Conservation (phyloP, 2,797 vertebrate species). For the Agapornis canus region DNA sequence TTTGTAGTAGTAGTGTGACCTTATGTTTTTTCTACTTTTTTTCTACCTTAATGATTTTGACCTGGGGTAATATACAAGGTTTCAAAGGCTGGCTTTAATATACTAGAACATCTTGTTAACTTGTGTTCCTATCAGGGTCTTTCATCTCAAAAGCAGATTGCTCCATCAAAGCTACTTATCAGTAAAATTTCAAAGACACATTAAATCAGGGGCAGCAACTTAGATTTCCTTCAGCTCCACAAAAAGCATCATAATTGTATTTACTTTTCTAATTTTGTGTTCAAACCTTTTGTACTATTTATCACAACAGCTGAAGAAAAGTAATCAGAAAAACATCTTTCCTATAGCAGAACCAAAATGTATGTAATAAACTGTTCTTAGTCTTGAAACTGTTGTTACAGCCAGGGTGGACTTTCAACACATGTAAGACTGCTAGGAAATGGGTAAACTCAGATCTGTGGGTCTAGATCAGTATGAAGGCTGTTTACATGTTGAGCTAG, state of each 20-base stretch:
- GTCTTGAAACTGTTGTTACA: not conserved
- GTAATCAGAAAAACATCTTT: not conserved
- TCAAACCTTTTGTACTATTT: not conserved
- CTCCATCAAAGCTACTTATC: not conserved
- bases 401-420: not conserved
- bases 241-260: not conserved
- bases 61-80: not conserved
- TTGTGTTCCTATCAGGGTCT: not conserved
- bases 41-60: not conserved
- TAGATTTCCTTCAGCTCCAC: not conserved
- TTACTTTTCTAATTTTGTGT: not conserved
- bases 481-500: not conserved
- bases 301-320: not conserved
- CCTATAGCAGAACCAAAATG: not conserved
- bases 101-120: not conserved
- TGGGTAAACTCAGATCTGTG: not conserved
- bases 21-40: not conserved
- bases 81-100: not conserved
- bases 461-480: not conserved
- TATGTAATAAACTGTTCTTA: not conserved
- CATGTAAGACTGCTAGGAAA: not conserved
- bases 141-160: not conserved
- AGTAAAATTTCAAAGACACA: not conserved
- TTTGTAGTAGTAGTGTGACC: rapidly evolving
- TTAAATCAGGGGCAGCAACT: not conserved